These are phyloP conservation scores for Myotis findleyi DNA, from an alignment of 2,797 vertebrate species.

Conservation along the genomic window DNA sequence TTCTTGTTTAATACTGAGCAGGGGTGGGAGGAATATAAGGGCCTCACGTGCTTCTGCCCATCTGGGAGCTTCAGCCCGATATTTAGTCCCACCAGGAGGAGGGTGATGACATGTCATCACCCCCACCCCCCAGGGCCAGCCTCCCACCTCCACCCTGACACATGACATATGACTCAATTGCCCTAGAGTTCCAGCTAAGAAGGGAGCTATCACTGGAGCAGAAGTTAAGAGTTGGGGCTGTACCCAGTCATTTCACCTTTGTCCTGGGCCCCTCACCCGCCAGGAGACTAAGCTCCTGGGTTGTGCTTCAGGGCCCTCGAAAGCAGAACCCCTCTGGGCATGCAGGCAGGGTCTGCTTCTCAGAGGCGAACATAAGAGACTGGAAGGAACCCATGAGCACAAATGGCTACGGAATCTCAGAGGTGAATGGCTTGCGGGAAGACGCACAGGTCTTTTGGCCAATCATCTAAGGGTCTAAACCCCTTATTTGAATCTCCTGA, in stretches of 20 bases:
- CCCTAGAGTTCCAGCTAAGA: background rate
- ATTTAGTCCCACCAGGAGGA: constrained; percentile 49
- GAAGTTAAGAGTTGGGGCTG: background rate
- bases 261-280: background rate
- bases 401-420: background rate
- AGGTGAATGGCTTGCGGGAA: background rate
- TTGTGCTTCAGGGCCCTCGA: background rate
- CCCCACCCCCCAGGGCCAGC: background rate
- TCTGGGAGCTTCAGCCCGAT: constrained; percentile 47
- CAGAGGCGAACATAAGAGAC: background rate
- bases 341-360: background rate
- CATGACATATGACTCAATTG: constrained; percentile 63
- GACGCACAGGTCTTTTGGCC: background rate
- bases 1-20: background rate
- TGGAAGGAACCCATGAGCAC: background rate
- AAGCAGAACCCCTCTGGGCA: background rate
- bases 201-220: background rate
- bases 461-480: background rate
- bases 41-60: background rate
- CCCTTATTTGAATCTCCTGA: background rate
- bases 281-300: accelerated
- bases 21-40: background rate
- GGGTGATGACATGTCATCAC: background rate
- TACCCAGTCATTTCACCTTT: background rate
- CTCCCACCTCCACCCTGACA: constrained; percentile 59